Evolutionary conservation across 2,888 invertebrate genomes (phyloP), one percentile per base, ranked within the genome.

Genomic region (Dioctria rufipes): DNA sequence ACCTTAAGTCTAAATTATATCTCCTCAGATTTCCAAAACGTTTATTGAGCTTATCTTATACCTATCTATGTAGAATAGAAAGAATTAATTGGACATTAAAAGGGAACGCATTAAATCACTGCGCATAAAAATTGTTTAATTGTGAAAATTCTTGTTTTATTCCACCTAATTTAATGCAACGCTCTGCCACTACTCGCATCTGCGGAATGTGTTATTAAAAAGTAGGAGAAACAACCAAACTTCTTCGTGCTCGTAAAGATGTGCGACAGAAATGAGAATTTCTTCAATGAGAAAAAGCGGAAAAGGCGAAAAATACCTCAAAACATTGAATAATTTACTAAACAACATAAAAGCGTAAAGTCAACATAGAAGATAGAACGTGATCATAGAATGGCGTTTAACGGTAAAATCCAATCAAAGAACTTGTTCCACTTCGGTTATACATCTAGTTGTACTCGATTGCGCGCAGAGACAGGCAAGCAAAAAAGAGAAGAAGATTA

Each of bases 351-450:
- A 51, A n/a, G 71, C 54, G 49, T 75, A 75, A 75, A 75, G 61
- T 75, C 43, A 79, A 79, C 66, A 79, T 78, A n/a, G n/a, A n/a
- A n/a, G n/a, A n/a, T n/a, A 49, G 65, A 78, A 61, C 78, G 78
- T 63, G 78, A 51, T 43, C 65, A 58, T 77, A 63, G 75, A 66
- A 66, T 69, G 69, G 81, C 81, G 69, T 81, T 81, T 81, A 81
- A 81, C 81, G 78, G 81, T 81, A 81, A 67, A 81, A 42, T 69
- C 58, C 67, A 65, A 81, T 78, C 78, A 58, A 78, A 71, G 78
- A 78, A 81, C 81, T 81, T 51, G 81, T 81, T 81, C 78, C 43
- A 61, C 43, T 60, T 75, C 37, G 61, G 25, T 46, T 54, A 54
- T 13, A 37, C 51, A 9, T 49, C 39, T 25, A 42, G 67, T 71